Evolutionary conservation across 1,140 invertebrate genomes (phyloP).

Genomic region (Holcopasites calliopsidis): DNA sequence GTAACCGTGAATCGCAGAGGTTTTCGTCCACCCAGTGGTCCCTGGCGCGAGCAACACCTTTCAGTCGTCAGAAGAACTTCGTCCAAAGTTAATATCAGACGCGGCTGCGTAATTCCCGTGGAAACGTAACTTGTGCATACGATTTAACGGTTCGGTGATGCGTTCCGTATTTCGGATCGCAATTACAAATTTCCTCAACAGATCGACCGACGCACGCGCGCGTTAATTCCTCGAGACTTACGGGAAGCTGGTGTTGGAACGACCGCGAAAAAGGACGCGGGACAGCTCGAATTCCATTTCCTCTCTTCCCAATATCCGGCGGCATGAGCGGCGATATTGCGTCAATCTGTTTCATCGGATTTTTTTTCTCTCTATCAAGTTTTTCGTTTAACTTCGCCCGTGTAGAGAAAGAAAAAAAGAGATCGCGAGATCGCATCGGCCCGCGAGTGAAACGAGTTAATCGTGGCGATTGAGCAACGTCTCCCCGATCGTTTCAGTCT

Average conservation of each 20-base stretch:
- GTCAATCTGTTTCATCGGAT: not conserved
- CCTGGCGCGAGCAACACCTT: not conserved
- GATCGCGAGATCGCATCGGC: not conserved
- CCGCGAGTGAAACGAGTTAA: not conserved
- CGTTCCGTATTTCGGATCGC: not conserved
- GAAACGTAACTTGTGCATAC: conserved; percentile 1
- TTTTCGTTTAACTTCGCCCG: not conserved
- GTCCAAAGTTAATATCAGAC: conserved; percentile 3
- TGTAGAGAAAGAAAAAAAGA: not conserved
- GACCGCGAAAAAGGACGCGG: not conserved
- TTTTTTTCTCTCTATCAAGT: not conserved
- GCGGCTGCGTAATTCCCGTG: conserved; percentile 6
- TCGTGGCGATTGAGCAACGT: not conserved
- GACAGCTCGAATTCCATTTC: not conserved
- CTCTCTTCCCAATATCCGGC: conserved; percentile 6
- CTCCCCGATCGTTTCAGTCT: not conserved
- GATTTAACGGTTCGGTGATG: not conserved
- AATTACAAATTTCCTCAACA: conserved; percentile 10
- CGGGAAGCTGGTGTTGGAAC: not conserved
- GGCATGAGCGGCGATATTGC: not conserved
- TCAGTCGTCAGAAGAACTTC: conserved; percentile 11
- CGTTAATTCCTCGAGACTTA: not conserved
- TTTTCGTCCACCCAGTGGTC: not conserved
- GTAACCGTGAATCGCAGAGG: conserved; percentile 1
- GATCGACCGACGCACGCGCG: too few relatives aligned